A percentile compares a stretch with the other conserved stretches of the same genome.
Evolutionary conservation across 2,888 invertebrate species (phyloP).

Genomic region (Drosophila seclusa): DNA sequence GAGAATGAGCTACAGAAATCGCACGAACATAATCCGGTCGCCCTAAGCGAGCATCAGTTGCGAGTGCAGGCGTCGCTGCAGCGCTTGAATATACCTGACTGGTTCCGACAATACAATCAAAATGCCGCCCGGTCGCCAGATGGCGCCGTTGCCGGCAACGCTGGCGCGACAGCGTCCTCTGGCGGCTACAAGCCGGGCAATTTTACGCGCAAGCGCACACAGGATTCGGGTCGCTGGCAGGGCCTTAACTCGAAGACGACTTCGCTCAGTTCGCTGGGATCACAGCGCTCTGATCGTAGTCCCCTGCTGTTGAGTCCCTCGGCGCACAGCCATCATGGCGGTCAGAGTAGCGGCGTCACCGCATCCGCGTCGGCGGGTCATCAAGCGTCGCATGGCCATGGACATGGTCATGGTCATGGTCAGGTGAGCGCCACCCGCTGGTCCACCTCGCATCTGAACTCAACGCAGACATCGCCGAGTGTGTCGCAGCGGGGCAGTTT

Average conservation of each 20-base stretch:
- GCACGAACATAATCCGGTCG: conserved; percentile 86
- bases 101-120: conserved; percentile 89
- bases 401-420: conserved; percentile 39
- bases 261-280: conserved; percentile 91
- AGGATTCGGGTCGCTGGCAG: conserved; percentile 87
- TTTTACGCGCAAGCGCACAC: conserved; percentile 91
- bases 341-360: conserved; percentile 68
- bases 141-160: conserved; percentile 37
- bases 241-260: conserved; percentile 94
- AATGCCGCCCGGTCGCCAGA: conserved; percentile 73
- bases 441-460: conserved; percentile 91
- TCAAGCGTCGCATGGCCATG: conserved; percentile 37
- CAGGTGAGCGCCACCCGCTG: conserved; percentile 86
- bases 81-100: conserved; percentile 97
- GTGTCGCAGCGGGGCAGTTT: conserved; percentile 90
- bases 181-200: conserved; percentile 89
- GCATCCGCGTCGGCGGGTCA: conserved; percentile 31
- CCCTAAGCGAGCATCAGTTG: conserved; percentile 96
- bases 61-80: conserved; percentile 96
- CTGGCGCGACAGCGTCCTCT: conserved; percentile 20
- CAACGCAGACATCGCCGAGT: conserved; percentile 90
- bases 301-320: conserved; percentile 85
- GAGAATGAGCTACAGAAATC: conserved; percentile 96
- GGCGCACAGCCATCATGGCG: conserved; percentile 85
- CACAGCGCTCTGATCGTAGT: conserved; percentile 85